Evolutionary conservation across 2,113 vertebrate species (phyloP).

Genomic region (Cottus gobio): DNA sequence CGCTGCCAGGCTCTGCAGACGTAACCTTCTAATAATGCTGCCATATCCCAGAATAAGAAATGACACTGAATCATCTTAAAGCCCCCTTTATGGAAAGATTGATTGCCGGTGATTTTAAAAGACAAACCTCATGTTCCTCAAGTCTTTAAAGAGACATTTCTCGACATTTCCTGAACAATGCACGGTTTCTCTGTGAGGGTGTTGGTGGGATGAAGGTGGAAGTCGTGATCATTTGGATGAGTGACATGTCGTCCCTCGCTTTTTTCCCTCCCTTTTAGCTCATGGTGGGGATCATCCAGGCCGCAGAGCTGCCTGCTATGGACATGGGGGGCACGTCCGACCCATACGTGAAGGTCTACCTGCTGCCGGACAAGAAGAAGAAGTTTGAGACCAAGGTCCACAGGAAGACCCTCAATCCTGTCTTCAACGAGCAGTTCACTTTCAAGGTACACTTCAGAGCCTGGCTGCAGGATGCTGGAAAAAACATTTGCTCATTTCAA

Average conservation of each 20-base stretch:
- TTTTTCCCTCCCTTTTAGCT: conserved; percentile 66
- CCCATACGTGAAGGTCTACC: conserved; percentile 92
- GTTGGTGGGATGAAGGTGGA: conserved; percentile 46
- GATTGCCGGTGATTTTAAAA: conserved; percentile 17
- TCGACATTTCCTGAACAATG: not conserved
- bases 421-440: conserved; percentile 91
- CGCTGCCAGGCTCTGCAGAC: conserved; percentile 16
- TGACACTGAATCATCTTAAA: conserved; percentile 40
- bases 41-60: conserved; percentile 10
- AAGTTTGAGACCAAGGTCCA: conserved; percentile 94
- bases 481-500: conserved; percentile 2
- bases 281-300: conserved; percentile 90
- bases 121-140: conserved; percentile 11
- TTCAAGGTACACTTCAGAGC: conserved; percentile 86
- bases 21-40: conserved; percentile 29
- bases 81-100: conserved; percentile 19
- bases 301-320: conserved; percentile 90
- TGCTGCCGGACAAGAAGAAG: conserved; percentile 93
- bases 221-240: not conserved
- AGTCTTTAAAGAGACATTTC: not conserved
- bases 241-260: conserved; percentile 23
- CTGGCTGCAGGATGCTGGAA: not conserved
- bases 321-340: conserved; percentile 94
- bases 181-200: conserved; percentile 10
- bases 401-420: conserved; percentile 92